phyloP scores from a whole-genome alignment of 2,888 invertebrate genomes.

The Callosobruchus maculatus region DNA sequence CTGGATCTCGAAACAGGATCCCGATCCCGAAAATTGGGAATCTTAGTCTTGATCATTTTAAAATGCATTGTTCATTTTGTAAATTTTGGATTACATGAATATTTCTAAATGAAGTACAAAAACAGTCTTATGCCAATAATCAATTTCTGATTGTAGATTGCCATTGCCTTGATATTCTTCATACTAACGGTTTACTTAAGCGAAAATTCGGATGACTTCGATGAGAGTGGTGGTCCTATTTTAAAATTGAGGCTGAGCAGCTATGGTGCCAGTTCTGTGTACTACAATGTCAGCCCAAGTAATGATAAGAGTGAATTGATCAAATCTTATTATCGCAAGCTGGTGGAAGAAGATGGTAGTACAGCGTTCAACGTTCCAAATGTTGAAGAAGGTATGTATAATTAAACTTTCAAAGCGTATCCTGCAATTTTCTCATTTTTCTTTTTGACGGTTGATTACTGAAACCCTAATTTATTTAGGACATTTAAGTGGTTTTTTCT shows the following conservation, averaged over 20 bases:
- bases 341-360: conserved; percentile 26
- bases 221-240: conserved; percentile 26
- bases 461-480: too few relatives aligned
- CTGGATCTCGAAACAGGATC: too few relatives aligned
- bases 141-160: conserved; percentile 16
- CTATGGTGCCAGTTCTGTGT: conserved; percentile 37
- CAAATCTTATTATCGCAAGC: conserved; percentile 24
- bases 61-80: too few relatives aligned
- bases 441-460: not conserved
- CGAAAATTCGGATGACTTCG: conserved; percentile 3
- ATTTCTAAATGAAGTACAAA: too few relatives aligned
- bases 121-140: too few relatives aligned
- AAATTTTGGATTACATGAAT: too few relatives aligned
- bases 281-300: conserved; percentile 29
- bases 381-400: conserved; percentile 21
- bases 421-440: conserved; percentile 2
- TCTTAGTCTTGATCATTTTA: too few relatives aligned
- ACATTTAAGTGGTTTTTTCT: too few relatives aligned
- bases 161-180: conserved; percentile 22
- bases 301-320: conserved; percentile 16
- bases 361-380: conserved; percentile 20
- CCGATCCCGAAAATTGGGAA: too few relatives aligned
- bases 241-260: conserved; percentile 39
- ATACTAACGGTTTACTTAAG: conserved; percentile 21
- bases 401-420: not conserved